These are phyloP conservation scores for Drosophila mimetica DNA, from an alignment of 2,888 invertebrate genomes.

Conservation along the genomic window DNA sequence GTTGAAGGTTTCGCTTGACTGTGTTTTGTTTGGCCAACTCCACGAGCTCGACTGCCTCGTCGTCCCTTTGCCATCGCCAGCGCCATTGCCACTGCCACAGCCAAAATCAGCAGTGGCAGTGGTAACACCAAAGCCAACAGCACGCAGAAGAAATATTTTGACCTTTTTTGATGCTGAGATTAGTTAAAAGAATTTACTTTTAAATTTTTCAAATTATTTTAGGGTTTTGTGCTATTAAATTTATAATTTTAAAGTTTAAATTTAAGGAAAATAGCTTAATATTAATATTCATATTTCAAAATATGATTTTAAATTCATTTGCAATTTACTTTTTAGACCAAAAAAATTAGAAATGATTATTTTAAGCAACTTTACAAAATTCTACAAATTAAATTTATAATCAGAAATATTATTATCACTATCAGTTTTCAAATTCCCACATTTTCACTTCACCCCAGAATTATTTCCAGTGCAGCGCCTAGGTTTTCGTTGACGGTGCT, in stretches of 20 bases:
- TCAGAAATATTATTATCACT: no score
- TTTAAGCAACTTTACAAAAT: no score
- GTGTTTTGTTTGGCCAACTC: conserved; percentile 80
- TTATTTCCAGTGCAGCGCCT: conserved; percentile 23
- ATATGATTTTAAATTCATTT: no score
- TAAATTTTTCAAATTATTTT: neutral
- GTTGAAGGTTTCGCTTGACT: conserved; percentile 80
- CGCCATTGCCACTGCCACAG: conserved; percentile 51
- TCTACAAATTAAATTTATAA: no score
- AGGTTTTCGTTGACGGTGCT: conserved; percentile 24
- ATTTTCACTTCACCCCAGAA: no score
- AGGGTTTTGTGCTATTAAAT: neutral
- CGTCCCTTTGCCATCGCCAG: conserved; percentile 66
- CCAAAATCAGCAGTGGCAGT: conserved; percentile 14
- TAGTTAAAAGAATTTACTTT: neutral
- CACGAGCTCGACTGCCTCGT: conserved; percentile 50
- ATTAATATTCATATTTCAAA: no score
- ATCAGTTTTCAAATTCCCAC: no score
- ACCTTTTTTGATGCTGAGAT: no score
- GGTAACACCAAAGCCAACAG: conserved; percentile 21
- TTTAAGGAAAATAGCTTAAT: no score
- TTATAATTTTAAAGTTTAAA: no score
- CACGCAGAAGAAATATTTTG: conserved; percentile 16
- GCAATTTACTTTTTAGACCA: no score
- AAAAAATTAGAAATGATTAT: no score